Base-by-base conservation (phyloP, 1,140 invertebrate species). In the Brachystomella parvula region DNA sequence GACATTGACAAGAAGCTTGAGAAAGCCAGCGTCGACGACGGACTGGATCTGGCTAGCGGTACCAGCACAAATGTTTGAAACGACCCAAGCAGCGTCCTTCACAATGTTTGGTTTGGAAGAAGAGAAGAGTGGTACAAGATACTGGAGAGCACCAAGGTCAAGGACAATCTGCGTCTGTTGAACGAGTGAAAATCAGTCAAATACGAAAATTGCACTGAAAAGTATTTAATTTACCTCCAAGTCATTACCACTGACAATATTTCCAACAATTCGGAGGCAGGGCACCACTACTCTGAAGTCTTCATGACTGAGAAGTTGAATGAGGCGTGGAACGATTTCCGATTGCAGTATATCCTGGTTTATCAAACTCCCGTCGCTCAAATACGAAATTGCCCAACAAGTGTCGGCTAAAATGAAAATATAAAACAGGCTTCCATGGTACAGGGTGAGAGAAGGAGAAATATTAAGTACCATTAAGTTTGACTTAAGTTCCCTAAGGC, bases 331-430 rank as follows among this genome's bases (percentile, higher is more conserved):
- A 24, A 97, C 86, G 44, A 91, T 81, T 17, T 85, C 83, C 9
- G 83, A 80, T 30, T 85, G 82, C 6, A 93, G 82, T 0, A 93
- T 88, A 83, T 77, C 90, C 67, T 84, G 92, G 73, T 98, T 98
- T 76, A 64, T 92, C 30, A 94, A 88, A 77, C 96, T 86, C 1
- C 93, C 93, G 79, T 97, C 94, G 2, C 93, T 96, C 2, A 98
- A 80, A 76, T 98, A 98, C 0, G 94, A 97, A 21, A 98, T 79
- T 0, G 95, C 92, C 96, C 96, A 99, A 75, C 95, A 96, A 9
- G 93, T 86, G 79, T 98, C 95, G 57, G 92, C 88, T 85, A 73
- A 9, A 77, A 49, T 39, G 61, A 64, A 15, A 49, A 33, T 49
- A 60, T n/a, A n/a, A n/a, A n/a, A n/a, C n/a, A n/a, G n/a, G n/a